Evolutionary conservation across 2,797 vertebrate genomes (phyloP), one percentile per base, ranked within the genome.

Genomic region (Galaxias olidus): DNA sequence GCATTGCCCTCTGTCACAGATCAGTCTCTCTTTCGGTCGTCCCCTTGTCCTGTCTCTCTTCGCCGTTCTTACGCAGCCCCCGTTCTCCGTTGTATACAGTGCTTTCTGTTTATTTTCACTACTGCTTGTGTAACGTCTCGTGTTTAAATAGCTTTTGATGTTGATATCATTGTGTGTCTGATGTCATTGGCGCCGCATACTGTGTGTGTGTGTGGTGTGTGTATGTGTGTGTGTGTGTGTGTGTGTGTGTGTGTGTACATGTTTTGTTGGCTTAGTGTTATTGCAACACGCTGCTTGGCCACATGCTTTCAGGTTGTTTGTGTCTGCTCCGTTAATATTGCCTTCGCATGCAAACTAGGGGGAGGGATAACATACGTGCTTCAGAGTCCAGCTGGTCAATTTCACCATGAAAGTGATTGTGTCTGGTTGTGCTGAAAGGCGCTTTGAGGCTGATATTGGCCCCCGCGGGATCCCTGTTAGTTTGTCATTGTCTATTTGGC

Each of bases 101-200:
- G 44, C 8, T 18, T 8, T 58, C 30, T 0, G 48, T 49, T 43
- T 68, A 49, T 61, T 15, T 68, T 12, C 10, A 40, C 60, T 56
- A 60, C 15, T 46, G 43, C 15, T 42, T 52, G 53, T 30, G 61
- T 15, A 55, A 47, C 18, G 14, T 12, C 12, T 18, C 3, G 13
- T 64, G 62, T 44, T 64, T 47, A 48, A 19, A 64, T 44, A 56
- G 52, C 62, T 64, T 64, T 64, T 44, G 52, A 55, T 30, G 50
- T 56, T n/a, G 41, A 49, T 44, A 19, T 18, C 42, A 17, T 45
- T 60, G 30, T 18, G 65, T 53, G 13, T 48, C 19, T 47, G 10
- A 30, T 30, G 30, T 30, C 30, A 30, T 30, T 30, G 30, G 30
- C 6, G 30, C 2, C 6, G 6, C 2, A 9, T 18, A 10, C 2